phyloP scores from a whole-genome alignment of 2,888 invertebrate genomes.

The Hydrotaea diabolus region DNA sequence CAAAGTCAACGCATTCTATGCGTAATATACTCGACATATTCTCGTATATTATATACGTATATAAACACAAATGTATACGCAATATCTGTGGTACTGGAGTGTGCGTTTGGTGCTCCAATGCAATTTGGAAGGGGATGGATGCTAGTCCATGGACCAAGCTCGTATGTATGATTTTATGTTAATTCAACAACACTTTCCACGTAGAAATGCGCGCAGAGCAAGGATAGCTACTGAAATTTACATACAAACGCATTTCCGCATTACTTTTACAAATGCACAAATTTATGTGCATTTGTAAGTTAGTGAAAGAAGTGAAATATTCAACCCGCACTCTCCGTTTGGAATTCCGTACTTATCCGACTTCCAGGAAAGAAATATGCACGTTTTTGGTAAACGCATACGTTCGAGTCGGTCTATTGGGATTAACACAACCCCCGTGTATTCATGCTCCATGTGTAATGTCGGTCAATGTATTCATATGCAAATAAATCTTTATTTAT shows the following conservation, averaged over 20 bases:
- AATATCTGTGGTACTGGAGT: too few relatives aligned
- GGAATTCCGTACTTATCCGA: neutral
- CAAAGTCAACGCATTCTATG: too few relatives aligned
- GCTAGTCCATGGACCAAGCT: neutral
- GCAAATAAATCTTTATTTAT: too few relatives aligned
- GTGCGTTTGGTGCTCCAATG: too few relatives aligned
- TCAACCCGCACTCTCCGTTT: neutral
- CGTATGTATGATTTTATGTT: conserved; percentile 16
- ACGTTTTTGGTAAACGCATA: neutral
- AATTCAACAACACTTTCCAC: conserved; percentile 20
- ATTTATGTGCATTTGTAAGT: neutral
- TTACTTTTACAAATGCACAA: too few relatives aligned
- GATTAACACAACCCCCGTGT: too few relatives aligned
- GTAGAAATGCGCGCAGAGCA: neutral
- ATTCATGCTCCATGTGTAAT: too few relatives aligned
- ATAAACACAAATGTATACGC: too few relatives aligned
- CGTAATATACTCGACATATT: too few relatives aligned
- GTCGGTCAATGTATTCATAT: too few relatives aligned
- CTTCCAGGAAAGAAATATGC: neutral
- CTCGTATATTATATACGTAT: too few relatives aligned
- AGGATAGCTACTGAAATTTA: neutral
- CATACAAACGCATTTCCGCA: neutral
- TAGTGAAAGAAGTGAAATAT: too few relatives aligned
- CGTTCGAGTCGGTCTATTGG: neutral
- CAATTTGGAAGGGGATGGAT: neutral